Base-by-base conservation (phyloP, 2,113 vertebrate genomes). In the Tachycineta bicolor region DNA sequence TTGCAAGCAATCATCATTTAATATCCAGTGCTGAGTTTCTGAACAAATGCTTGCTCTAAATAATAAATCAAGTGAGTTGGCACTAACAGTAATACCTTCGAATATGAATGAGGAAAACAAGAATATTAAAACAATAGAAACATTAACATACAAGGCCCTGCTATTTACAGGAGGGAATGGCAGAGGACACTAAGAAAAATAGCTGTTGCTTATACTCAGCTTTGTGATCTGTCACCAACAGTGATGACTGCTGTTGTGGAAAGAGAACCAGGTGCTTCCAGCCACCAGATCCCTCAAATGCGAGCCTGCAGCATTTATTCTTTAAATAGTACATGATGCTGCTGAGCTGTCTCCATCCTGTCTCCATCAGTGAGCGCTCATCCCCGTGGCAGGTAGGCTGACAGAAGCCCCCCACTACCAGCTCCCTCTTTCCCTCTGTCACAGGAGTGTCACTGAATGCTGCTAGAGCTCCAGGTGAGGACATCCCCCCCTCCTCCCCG, bases 21-120 rank as follows among this genome's bases (percentile, higher is more conserved):
- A 98, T 98, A 98, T 93, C 97, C 94, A 97, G 93, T 16, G 89
- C 96, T 96, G 98, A 98, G 97, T 98, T 98, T 98, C 89, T 92
- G 96, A 98, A 97, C 97, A 98, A 98, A 96, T 97, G 97, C 97
- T 98, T 98, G 97, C 96, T 95, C 96, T 97, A 98, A 98, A 98
- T 97, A 97, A 98, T 98, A 98, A 98, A 98, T 98, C 97, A 97
- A 97, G 97, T 96, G 97, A 98, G 96, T 97, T 98, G 97, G 96
- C 96, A 95, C 96, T 95, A 98, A 98, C 97, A 98, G 97, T 97
- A 98, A 98, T 98, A 96, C 96, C 94, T 97, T 95, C 88, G 97
- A 98, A 98, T 98, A 98, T 97, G 97, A 98, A 98, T 98, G 97
- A 98, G 97, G 96, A 97, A 97, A 97, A 96, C 96, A 97, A 96